Conservation (phyloP, 2,888 invertebrate genomes). For the Pseudococcus viburni region DNA sequence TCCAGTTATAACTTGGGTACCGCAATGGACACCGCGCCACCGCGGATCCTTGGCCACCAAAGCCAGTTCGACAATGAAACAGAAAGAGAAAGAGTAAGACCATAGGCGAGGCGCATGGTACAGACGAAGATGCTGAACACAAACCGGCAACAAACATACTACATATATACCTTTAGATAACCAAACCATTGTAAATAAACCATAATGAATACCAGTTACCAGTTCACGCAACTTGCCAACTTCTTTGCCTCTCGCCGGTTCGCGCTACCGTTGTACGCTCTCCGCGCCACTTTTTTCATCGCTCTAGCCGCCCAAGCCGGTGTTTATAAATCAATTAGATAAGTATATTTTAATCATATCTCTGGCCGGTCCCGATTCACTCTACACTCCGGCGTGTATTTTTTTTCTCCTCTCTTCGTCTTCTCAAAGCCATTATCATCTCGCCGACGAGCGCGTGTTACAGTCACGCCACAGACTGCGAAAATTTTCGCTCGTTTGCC, state of each 20-base stretch:
- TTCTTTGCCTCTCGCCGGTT: neutral
- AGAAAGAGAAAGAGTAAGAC: neutral
- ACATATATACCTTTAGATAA: no score
- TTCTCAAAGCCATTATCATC: neutral
- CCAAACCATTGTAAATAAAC: conserved; percentile 12
- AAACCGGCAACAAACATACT: neutral
- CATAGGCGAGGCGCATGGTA: neutral
- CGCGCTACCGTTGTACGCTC: conserved; percentile 15
- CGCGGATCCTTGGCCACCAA: neutral
- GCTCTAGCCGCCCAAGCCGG: conserved; percentile 7
- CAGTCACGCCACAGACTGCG: neutral
- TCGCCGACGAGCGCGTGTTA: neutral
- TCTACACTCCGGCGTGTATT: neutral
- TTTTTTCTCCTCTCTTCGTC: neutral
- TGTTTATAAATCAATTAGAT: conserved; percentile 49
- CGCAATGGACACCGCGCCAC: no score
- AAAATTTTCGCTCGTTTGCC: neutral
- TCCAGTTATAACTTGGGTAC: no score
- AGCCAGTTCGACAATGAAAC: conserved; percentile 11
- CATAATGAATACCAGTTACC: conserved; percentile 15
- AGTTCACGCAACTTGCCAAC: conserved; percentile 16
- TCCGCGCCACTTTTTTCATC: conserved; percentile 7
- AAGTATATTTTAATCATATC: neutral
- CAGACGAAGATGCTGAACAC: neutral
- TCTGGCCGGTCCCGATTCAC: neutral